These are phyloP conservation scores for Autographa pulchrina DNA, from an alignment of 2,888 invertebrate species.

Conservation along the genomic window DNA sequence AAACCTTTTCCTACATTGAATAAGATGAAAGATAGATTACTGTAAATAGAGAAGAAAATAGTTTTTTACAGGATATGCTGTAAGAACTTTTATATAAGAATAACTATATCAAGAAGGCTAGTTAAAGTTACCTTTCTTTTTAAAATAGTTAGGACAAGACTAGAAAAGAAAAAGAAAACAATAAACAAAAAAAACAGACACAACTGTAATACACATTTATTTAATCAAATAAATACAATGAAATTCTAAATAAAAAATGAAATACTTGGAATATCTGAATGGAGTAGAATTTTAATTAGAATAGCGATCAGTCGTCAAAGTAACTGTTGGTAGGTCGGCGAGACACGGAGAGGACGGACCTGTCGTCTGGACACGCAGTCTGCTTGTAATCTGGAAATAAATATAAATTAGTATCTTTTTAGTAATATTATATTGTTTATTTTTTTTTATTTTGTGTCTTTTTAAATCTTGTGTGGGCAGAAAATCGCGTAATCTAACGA, in stretches of 20 bases:
- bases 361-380: constrained; percentile 82
- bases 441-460: no score
- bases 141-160: no score
- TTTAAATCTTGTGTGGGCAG: no score
- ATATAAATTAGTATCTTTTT: not conserved
- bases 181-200: constrained; percentile 6
- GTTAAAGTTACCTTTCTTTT: no score
- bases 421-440: no score
- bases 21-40: no score
- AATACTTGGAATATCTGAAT: constrained; percentile 44
- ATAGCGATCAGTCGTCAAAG: constrained; percentile 73
- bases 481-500: no score
- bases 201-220: constrained; percentile 47
- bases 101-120: no score
- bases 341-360: constrained; percentile 79
- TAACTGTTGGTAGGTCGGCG: constrained; percentile 82
- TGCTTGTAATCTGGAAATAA: constrained; percentile 83
- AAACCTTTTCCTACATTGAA: no score
- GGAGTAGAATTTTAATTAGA: constrained; percentile 25
- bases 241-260: constrained; percentile 27
- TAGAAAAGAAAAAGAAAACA: constrained; percentile 16
- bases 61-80: no score
- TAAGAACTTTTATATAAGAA: no score
- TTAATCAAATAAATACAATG: constrained; percentile 23
- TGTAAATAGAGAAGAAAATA: no score